phyloP scores from a whole-genome alignment of 2,797 vertebrate genomes.

The Aldrovandia affinis region DNA sequence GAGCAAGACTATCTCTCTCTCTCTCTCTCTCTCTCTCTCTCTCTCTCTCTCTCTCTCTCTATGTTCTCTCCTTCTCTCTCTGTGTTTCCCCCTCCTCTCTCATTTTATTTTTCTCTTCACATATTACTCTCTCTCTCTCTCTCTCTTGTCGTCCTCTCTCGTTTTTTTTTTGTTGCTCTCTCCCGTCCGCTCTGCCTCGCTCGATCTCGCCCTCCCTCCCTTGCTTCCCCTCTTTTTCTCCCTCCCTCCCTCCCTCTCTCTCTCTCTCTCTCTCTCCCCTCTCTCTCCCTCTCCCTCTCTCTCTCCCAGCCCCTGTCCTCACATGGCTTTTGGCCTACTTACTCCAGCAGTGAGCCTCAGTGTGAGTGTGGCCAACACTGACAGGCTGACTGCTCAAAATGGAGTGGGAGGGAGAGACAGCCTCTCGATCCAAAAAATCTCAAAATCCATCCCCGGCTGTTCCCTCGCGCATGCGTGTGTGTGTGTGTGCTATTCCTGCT shows the following conservation, averaged over 20 bases:
- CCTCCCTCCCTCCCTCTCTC: constrained; percentile 20
- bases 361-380: constrained; percentile 52
- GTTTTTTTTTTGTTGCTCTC: constrained; percentile 31
- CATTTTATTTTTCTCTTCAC: constrained; percentile 14
- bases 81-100: constrained; percentile 37
- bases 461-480: neutral
- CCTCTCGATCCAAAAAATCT: constrained; percentile 32
- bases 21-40: neutral
- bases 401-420: constrained; percentile 48
- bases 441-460: neutral
- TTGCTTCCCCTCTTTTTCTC: constrained; percentile 35
- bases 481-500: constrained; percentile 36
- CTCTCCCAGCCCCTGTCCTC: constrained; percentile 45
- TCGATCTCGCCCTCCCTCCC: neutral
- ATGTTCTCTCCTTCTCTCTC: constrained; percentile 15
- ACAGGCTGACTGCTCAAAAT: constrained; percentile 37
- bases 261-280: constrained; percentile 27
- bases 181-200: constrained; percentile 32
- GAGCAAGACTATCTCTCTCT: constrained; percentile 5
- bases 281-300: constrained; percentile 34
- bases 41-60: constrained; percentile 6
- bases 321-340: constrained; percentile 60
- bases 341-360: constrained; percentile 42
- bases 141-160: constrained; percentile 36
- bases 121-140: constrained; percentile 28